Percentiles rank a stretch among this genome's conserved stretches.
Conservation (phyloP, 1,140 invertebrate species). For the Heliconius nattereri region DNA sequence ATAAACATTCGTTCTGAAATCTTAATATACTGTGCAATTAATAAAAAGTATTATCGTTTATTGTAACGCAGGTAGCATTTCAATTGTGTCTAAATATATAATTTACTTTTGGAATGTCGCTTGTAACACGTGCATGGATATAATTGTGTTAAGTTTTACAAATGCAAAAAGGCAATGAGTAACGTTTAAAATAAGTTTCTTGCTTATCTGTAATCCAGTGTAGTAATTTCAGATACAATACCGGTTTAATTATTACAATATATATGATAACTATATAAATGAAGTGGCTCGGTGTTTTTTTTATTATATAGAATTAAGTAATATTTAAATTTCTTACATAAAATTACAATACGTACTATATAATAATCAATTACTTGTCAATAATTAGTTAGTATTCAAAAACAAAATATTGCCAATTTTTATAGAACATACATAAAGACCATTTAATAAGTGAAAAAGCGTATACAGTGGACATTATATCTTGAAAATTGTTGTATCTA, state of each 20-base stretch:
- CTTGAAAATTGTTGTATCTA: too few relatives aligned
- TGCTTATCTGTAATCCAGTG: background rate
- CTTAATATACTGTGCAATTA: background rate
- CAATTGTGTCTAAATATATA: constrained; percentile 11
- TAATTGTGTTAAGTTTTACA: background rate
- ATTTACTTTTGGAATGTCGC: background rate
- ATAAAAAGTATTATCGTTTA: background rate
- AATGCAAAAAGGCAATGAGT: background rate
- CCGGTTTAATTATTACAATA: constrained; percentile 4
- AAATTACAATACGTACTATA: too few relatives aligned
- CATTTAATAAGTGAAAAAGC: too few relatives aligned
- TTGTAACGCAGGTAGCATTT: background rate
- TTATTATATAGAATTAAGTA: background rate
- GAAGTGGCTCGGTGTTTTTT: background rate
- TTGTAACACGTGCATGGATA: background rate
- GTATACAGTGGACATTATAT: too few relatives aligned
- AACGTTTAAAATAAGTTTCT: background rate
- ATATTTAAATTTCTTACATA: background rate
- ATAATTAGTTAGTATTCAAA: background rate
- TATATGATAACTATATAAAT: constrained; percentile 1
- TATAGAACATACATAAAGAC: too few relatives aligned
- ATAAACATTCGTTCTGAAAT: background rate
- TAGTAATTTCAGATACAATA: background rate
- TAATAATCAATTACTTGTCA: background rate
- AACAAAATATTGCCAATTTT: too few relatives aligned